Evolutionary conservation across 1,140 invertebrate species (phyloP).

Genomic region (Zaprionus lachaisei): DNA sequence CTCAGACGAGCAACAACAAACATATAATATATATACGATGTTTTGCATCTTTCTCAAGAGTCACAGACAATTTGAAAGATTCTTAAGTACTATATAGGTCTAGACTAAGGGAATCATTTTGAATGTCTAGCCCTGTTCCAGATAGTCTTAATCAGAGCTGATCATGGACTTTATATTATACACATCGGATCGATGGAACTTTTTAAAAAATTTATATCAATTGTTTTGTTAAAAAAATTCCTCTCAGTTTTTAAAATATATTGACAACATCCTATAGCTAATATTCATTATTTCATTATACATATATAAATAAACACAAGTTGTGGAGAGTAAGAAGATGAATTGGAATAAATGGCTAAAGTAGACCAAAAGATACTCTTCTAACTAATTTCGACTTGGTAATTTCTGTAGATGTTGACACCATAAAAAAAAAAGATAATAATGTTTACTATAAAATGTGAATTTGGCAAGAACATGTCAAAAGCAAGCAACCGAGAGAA

Average conservation of each 20-base stretch:
- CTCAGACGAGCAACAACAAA: constrained; percentile 2
- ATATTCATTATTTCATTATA: constrained; percentile 5
- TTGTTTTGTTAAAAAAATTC: background rate
- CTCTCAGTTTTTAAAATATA: background rate
- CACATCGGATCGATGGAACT: background rate
- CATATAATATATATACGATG: constrained; percentile 1
- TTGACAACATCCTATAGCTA: constrained; percentile 1
- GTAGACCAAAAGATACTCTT: background rate
- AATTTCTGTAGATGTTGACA: background rate
- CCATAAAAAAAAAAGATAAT: background rate
- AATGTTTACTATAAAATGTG: background rate
- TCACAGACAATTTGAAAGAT: constrained; percentile 17
- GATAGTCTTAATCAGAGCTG: background rate
- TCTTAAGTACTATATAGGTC: background rate
- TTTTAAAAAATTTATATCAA: background rate
- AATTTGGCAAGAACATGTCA: background rate
- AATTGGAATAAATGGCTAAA: background rate
- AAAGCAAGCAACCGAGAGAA: background rate
- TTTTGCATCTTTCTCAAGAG: constrained; percentile 13
- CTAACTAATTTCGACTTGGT: background rate
- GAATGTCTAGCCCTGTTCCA: background rate
- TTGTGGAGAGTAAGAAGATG: background rate
- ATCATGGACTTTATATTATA: background rate
- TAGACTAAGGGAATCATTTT: background rate
- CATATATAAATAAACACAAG: constrained; percentile 3